phyloP scores from a whole-genome alignment of 2,797 vertebrate species.

The Oreonectes daqikongensis region DNA sequence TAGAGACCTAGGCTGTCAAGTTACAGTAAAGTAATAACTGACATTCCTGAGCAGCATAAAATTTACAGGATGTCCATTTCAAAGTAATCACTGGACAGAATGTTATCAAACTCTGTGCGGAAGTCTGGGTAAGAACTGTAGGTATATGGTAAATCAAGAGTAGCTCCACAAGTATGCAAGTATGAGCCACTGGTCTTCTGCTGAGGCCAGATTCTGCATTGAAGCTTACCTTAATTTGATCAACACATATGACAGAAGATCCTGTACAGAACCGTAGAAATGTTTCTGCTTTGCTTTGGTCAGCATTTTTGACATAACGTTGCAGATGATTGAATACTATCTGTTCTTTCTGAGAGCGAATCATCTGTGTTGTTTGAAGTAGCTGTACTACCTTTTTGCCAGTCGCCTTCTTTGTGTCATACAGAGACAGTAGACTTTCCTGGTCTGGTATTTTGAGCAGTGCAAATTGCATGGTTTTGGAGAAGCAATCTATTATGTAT shows the following conservation, averaged over 20 bases:
- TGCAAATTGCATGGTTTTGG: slow-evolving; percentile 27
- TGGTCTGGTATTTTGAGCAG: slow-evolving; percentile 41
- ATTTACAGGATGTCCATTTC: slow-evolving; percentile 45
- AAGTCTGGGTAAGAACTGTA: slow-evolving; percentile 57
- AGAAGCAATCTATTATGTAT: slow-evolving; percentile 55
- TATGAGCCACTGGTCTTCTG: slow-evolving; percentile 53
- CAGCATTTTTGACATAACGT: slow-evolving; percentile 53
- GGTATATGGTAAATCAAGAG: slow-evolving; percentile 44
- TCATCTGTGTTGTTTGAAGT: slow-evolving; percentile 42
- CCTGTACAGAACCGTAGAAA: slow-evolving; percentile 49
- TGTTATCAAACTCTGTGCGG: slow-evolving; percentile 52
- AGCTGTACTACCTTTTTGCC: slow-evolving; percentile 51
- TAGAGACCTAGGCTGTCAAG: no score
- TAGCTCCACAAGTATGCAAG: slow-evolving; percentile 53
- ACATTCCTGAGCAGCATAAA: no score
- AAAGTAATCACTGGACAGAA: slow-evolving; percentile 47
- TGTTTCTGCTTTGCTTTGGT: slow-evolving; percentile 44
- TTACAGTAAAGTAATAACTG: no score
- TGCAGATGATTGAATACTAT: slow-evolving; percentile 47
- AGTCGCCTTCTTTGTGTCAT: slow-evolving; percentile 50
- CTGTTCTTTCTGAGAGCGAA: slow-evolving; percentile 49
- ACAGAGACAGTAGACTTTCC: slow-evolving; percentile 50
- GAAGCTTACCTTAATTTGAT: slow-evolving; percentile 38
- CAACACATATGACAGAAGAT: slow-evolving; percentile 53
- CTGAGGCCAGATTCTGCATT: slow-evolving; percentile 54